Conservation (phyloP, 2,113 vertebrate species). For the Trichechus manatus region DNA sequence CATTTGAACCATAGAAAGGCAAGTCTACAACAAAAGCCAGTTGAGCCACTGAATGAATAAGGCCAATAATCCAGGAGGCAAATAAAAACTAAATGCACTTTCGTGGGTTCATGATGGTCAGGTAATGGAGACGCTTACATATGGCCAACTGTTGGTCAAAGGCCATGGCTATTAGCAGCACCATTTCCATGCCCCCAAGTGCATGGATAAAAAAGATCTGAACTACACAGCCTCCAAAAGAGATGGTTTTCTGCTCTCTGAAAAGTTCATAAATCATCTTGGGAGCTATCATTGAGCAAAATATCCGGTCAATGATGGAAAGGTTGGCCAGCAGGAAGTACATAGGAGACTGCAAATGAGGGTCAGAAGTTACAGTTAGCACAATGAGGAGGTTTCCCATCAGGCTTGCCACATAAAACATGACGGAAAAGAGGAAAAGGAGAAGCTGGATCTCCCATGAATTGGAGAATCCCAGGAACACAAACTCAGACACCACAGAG, state of each 20-base stretch:
- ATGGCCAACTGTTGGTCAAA: slow-evolving; percentile 68
- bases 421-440: slow-evolving; percentile 55
- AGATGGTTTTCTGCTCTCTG: slow-evolving; percentile 59
- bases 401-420: slow-evolving; percentile 53
- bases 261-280: slow-evolving; percentile 73
- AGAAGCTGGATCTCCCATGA: slow-evolving; percentile 27
- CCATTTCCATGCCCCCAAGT: not conserved
- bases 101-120: slow-evolving; percentile 41
- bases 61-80: slow-evolving; percentile 66
- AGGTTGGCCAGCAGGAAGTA: slow-evolving; percentile 71
- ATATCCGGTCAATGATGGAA: slow-evolving; percentile 61
- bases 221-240: slow-evolving; percentile 61
- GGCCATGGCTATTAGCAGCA: slow-evolving; percentile 27
- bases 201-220: slow-evolving; percentile 70
- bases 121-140: slow-evolving; percentile 66
- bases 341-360: slow-evolving; percentile 37
- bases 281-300: slow-evolving; percentile 59
- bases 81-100: slow-evolving; percentile 59
- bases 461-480: slow-evolving; percentile 62
- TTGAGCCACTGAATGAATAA: slow-evolving; percentile 62
- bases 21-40: slow-evolving; percentile 67
- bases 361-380: slow-evolving; percentile 28
- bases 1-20: slow-evolving; percentile 74
- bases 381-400: slow-evolving; percentile 65
- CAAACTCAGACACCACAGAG: slow-evolving; percentile 60